phyloP scores from a whole-genome alignment of 2,888 invertebrate species.

The Drosophila peninsularis region DNA sequence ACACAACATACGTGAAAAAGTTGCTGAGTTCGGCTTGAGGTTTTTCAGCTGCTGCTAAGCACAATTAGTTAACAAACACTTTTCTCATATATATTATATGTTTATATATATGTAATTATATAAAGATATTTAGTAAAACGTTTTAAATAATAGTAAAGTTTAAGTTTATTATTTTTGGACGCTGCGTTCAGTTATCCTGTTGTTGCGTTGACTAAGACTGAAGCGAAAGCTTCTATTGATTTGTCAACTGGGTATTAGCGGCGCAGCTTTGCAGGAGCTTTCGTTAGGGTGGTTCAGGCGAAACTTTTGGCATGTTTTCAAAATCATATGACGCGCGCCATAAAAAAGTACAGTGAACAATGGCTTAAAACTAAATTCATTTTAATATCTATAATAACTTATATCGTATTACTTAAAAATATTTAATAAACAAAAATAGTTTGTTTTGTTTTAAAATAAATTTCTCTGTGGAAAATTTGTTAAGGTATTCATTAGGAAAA shows the following conservation, averaged over 20 bases:
- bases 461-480: not conserved
- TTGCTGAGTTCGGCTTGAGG: conserved; percentile 13
- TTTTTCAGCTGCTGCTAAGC: conserved; percentile 6
- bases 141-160: conserved; percentile 13
- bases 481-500: not conserved
- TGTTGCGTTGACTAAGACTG: conserved; percentile 71
- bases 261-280: conserved; percentile 56
- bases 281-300: conserved; percentile 44
- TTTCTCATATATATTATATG: conserved; percentile 10
- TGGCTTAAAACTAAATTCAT: not conserved
- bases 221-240: conserved; percentile 66
- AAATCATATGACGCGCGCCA: not conserved
- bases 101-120: conserved; percentile 5
- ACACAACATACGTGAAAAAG: conserved; percentile 59
- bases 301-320: conserved; percentile 7
- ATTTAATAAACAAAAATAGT: not conserved
- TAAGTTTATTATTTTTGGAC: conserved; percentile 16
- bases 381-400: not conserved
- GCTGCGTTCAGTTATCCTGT: conserved; percentile 58
- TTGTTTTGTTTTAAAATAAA: not conserved
- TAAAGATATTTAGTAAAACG: conserved; percentile 16
- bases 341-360: not conserved
- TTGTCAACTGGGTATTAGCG: conserved; percentile 54
- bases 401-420: not conserved
- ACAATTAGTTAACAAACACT: conserved; percentile 27